Evolutionary conservation across 2,113 vertebrate species (phyloP), one percentile per base, ranked within the genome.

Genomic region (Neotragus moschatus): DNA sequence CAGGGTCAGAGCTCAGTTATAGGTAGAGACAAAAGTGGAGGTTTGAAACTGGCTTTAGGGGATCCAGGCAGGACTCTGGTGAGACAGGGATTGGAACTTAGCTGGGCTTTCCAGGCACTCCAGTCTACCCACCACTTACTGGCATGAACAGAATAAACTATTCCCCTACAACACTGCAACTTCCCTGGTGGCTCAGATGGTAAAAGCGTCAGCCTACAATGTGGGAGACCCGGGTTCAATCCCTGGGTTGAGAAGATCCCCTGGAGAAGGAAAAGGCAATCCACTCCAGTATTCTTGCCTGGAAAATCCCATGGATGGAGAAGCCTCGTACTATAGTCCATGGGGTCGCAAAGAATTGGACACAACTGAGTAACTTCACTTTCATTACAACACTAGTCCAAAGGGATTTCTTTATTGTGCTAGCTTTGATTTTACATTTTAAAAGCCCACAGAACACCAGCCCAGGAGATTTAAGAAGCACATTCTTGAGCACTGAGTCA

Each of bases 401-500:
- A 87, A 96, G 33, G 28, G 63, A 92, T 84, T 95, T 96, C 51
- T 90, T 90, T 77, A 81, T 95, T 93, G 39, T 16, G 89, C 49
- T 94, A 85, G 49, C 51, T 96, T 97, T 96, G 82, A 95, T 96
- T 97, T 94, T 90, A 88, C 39, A 90, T 88, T 96, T 97, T 13
- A 88, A 97, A 93, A 85, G 47, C 8, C 66, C 53, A 95, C 12
- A 91, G 47, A 88, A 79, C 77, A 80, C 85, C 26, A 75, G 58
- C 15, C 66, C 39, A 70, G 39, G 75, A 85, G 60, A 95, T 94
- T 97, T 93, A 92, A 98, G 16, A 94, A 96, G 53, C 33, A 88
- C 73, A 97, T 98, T 97, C 95, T 91, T 97, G 85, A 84, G 66
- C 63, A 89, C 84, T 97, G 86, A 97, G 86, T 97, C 90, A 96